Conservation (phyloP, 2,888 invertebrate genomes). For the Eristalinus aeneus region DNA sequence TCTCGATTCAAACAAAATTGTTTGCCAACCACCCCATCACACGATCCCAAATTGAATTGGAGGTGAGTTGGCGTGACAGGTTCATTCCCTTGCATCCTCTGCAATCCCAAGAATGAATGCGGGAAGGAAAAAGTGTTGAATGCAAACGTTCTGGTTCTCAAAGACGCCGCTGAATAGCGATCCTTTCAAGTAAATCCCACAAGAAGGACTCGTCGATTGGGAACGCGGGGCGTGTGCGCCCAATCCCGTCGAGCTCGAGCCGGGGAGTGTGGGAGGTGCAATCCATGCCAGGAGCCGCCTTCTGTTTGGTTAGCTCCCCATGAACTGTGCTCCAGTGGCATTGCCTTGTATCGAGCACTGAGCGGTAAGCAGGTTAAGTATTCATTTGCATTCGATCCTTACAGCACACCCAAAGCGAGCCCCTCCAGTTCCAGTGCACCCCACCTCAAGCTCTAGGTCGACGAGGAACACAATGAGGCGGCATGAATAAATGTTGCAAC, state of each 20-base stretch:
- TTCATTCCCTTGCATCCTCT: slow-evolving; percentile 22
- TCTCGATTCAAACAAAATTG: slow-evolving; percentile 32
- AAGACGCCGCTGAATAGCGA: slow-evolving; percentile 5
- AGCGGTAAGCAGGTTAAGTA: slow-evolving; percentile 44
- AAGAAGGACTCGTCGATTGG: slow-evolving; percentile 11
- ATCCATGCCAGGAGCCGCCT: slow-evolving; percentile 33
- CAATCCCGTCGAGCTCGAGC: background rate
- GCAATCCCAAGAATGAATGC: slow-evolving; percentile 36
- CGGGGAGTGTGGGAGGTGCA: background rate
- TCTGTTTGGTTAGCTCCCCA: slow-evolving; percentile 38
- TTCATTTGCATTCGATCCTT: slow-evolving; percentile 44
- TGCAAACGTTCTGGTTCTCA: slow-evolving; percentile 39
- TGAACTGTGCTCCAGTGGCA: slow-evolving; percentile 14
- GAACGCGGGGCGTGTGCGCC: background rate
- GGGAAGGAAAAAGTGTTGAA: slow-evolving; percentile 23
- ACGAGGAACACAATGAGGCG: background rate
- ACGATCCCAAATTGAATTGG: background rate
- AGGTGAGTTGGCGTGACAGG: slow-evolving; percentile 25
- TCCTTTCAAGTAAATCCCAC: slow-evolving; percentile 49
- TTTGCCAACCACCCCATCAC: slow-evolving; percentile 14
- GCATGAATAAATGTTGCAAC: slow-evolving; percentile 51
- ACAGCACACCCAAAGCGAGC: background rate
- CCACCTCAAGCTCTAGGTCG: background rate
- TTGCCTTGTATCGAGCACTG: slow-evolving; percentile 12
- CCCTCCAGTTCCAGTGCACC: background rate